phyloP scores from a whole-genome alignment of 2,888 invertebrate genomes.

The Cotesia congregata region DNA sequence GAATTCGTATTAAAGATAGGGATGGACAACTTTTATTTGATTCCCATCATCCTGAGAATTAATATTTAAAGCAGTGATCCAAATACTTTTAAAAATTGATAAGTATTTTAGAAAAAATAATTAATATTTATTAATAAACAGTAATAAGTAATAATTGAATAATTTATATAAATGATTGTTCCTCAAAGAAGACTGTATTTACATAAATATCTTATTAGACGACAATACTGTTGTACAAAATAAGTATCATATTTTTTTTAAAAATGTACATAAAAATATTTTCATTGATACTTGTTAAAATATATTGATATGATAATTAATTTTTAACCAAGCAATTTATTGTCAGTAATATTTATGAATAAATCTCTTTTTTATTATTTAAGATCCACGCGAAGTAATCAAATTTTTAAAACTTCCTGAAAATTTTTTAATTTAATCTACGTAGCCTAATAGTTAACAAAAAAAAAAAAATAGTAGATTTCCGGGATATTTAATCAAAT shows the following conservation, averaged over 20 bases:
- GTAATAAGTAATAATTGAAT: not conserved
- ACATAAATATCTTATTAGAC: not conserved
- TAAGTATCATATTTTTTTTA: constrained; percentile 7
- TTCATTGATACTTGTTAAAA: not conserved
- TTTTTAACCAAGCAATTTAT: not conserved
- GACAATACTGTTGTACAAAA: constrained; percentile 12
- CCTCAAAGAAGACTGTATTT: constrained; percentile 11
- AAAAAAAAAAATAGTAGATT: too few species aligned
- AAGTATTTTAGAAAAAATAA: too few species aligned
- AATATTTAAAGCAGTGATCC: too few species aligned
- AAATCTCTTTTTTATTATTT: too few species aligned
- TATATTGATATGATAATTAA: not conserved
- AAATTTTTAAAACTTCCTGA: too few species aligned
- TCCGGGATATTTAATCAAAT: too few species aligned
- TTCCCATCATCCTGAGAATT: constrained; percentile 57
- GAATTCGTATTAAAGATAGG: constrained; percentile 88
- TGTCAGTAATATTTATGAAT: not conserved
- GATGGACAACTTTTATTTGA: constrained; percentile 89
- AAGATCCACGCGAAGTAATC: too few species aligned
- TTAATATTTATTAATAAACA: too few species aligned
- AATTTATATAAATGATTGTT: not conserved
- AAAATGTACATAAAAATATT: constrained; percentile 23
- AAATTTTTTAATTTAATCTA: too few species aligned
- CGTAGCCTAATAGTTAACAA: too few species aligned
- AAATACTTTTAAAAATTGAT: too few species aligned